A percentile compares a stretch with the other conserved stretches of the same genome.
phyloP scores from a whole-genome alignment of 1,140 invertebrate species.

The Platyscapa corneri region DNA sequence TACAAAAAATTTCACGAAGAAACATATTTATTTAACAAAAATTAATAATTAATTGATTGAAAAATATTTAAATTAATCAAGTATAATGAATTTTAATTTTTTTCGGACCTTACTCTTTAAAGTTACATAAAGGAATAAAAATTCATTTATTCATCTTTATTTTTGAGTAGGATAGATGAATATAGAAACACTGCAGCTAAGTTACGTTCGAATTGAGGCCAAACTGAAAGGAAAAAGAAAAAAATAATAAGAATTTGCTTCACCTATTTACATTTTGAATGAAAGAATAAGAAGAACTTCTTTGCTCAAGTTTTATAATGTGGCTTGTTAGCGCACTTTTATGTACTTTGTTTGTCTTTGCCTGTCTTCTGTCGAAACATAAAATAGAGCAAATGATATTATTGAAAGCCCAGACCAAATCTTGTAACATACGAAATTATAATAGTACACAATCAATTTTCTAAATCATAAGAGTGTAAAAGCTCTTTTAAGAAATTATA shows the following conservation, averaged over 20 bases:
- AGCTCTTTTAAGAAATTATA: background rate
- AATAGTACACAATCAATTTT: background rate
- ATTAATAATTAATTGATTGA: background rate
- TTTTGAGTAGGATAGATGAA: background rate
- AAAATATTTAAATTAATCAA: no score
- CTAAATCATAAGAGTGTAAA: background rate
- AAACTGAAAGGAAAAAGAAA: constrained; percentile 9
- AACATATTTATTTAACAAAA: no score
- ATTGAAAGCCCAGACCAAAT: background rate
- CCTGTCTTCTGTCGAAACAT: background rate
- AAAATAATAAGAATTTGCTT: constrained; percentile 1
- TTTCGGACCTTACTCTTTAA: no score
- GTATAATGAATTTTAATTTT: no score
- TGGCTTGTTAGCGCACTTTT: constrained; percentile 7
- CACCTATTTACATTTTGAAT: constrained; percentile 24
- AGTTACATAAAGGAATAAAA: background rate
- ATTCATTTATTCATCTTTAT: background rate
- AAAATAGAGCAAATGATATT: constrained; percentile 5
- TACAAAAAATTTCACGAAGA: no score
- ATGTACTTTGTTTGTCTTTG: background rate
- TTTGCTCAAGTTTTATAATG: constrained; percentile 25
- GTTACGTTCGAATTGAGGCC: background rate
- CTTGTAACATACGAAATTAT: background rate
- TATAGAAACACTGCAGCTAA: background rate
- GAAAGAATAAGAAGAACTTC: constrained; percentile 11